phyloP scores from a whole-genome alignment of 37 sponge, comb jelly and placozoan species.

The Crambe crambe region DNA sequence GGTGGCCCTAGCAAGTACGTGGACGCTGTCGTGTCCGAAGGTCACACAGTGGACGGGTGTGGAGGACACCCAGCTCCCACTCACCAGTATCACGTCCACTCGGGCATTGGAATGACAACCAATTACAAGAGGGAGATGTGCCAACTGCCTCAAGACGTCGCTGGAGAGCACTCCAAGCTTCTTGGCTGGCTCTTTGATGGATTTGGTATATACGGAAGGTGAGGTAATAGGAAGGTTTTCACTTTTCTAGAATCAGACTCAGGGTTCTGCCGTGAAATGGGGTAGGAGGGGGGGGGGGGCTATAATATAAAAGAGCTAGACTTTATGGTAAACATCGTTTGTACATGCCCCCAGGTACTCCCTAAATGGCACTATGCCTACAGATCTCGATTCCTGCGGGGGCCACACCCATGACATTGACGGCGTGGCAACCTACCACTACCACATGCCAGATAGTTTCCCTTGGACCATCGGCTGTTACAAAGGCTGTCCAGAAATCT shows the following conservation, averaged over 20 bases:
- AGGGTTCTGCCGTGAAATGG: too few species aligned
- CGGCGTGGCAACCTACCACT: constrained; percentile 61
- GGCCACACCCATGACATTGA: constrained; percentile 74
- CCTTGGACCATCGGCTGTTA: constrained; percentile 83
- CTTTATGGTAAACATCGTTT: too few species aligned
- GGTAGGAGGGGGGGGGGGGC: too few species aligned
- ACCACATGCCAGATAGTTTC: constrained; percentile 57
- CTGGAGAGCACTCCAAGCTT: constrained; percentile 63
- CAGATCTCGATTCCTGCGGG: constrained; percentile 58
- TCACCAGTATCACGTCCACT: constrained; percentile 61
- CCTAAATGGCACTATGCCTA: constrained; percentile 47
- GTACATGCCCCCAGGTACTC: too few species aligned
- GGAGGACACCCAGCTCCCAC: constrained; percentile 67
- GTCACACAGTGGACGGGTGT: constrained; percentile 67
- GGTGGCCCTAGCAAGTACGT: constrained; percentile 58
- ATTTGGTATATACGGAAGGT: constrained; percentile 69
- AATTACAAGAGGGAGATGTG: constrained; percentile 19
- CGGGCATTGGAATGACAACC: constrained; percentile 27
- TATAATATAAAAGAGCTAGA: too few species aligned
- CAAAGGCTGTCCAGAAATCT: constrained; percentile 62
- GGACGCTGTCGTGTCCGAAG: constrained; percentile 78
- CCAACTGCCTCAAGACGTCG: constrained; percentile 37
- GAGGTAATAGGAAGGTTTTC: too few species aligned
- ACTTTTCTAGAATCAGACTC: too few species aligned
- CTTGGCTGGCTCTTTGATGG: constrained; percentile 80